A percentile compares a stretch with the other conserved stretches of the same genome.
Evolutionary conservation across 2,113 vertebrate species (phyloP).

Genomic region (Circaetus gallicus): DNA sequence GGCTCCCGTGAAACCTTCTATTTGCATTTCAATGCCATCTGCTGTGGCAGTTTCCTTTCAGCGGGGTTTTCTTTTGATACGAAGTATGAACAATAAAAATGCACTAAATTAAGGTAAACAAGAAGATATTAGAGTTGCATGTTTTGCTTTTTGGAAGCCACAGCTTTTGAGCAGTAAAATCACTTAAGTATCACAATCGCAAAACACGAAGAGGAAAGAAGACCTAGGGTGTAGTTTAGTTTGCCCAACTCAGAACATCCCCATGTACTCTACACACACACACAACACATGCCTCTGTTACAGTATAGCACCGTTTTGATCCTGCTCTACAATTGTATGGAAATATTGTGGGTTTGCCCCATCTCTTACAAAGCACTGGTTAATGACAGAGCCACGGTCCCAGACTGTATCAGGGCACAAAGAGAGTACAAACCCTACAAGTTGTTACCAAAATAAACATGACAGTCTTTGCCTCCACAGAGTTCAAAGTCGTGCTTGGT

Average conservation of each 20-base stretch:
- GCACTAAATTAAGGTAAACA: neutral
- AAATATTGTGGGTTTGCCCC: neutral
- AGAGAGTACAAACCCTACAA: neutral
- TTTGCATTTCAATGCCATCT: neutral
- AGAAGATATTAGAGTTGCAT: neutral
- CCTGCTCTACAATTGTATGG: accelerated
- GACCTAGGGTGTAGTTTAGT: neutral
- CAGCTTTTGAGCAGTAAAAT: neutral
- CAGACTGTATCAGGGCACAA: neutral
- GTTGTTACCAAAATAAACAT: accelerated
- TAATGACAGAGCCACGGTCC: accelerated
- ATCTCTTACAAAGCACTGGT: neutral
- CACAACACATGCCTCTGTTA: neutral
- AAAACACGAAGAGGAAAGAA: neutral
- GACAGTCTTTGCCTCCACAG: neutral
- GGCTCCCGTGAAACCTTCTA: neutral
- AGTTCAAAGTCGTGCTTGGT: neutral
- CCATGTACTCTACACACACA: neutral
- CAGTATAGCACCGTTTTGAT: neutral
- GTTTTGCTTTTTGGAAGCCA: neutral
- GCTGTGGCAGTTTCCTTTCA: neutral
- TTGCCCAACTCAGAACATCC: neutral
- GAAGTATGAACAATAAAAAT: neutral
- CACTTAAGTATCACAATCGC: neutral
- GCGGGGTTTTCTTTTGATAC: neutral